These are phyloP conservation scores for Daboia siamensis DNA, from an alignment of 2,113 vertebrate genomes.

Conservation along the genomic window DNA sequence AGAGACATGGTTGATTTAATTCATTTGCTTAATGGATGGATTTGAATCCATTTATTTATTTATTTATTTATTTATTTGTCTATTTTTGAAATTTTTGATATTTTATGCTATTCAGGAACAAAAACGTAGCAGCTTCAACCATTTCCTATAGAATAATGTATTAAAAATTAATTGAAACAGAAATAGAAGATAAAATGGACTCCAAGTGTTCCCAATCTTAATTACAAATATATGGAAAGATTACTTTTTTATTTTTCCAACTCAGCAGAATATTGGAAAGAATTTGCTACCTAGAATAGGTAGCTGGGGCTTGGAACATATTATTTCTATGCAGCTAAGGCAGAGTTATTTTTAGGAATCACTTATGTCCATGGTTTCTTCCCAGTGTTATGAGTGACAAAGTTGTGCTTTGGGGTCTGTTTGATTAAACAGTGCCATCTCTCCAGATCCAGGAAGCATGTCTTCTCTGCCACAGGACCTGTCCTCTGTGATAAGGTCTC, in stretches of 20 bases:
- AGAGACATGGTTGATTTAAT: not conserved
- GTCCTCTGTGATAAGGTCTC: not conserved
- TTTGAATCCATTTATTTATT: not conserved
- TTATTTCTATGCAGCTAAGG: not conserved
- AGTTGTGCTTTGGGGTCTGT: not conserved
- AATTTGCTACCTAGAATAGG: not conserved
- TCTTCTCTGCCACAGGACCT: not conserved
- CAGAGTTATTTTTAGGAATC: not conserved
- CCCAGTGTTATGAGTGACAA: not conserved
- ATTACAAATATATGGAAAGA: not conserved
- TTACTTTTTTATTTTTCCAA: not conserved
- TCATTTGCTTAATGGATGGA: not conserved
- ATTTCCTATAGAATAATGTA: too few relatives aligned
- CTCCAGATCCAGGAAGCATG: not conserved
- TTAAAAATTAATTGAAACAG: not conserved
- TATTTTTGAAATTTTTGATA: not conserved
- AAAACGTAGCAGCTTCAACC: not conserved
- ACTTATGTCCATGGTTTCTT: not conserved
- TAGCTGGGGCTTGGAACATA: not conserved
- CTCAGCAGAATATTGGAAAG: not conserved
- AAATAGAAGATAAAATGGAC: not conserved
- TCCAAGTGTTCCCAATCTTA: not conserved
- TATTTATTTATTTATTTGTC: not conserved
- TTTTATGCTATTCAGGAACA: not conserved
- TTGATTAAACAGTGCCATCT: not conserved